phyloP scores from a whole-genome alignment of 2,797 vertebrate genomes.

The Sorex maritimensis region DNA sequence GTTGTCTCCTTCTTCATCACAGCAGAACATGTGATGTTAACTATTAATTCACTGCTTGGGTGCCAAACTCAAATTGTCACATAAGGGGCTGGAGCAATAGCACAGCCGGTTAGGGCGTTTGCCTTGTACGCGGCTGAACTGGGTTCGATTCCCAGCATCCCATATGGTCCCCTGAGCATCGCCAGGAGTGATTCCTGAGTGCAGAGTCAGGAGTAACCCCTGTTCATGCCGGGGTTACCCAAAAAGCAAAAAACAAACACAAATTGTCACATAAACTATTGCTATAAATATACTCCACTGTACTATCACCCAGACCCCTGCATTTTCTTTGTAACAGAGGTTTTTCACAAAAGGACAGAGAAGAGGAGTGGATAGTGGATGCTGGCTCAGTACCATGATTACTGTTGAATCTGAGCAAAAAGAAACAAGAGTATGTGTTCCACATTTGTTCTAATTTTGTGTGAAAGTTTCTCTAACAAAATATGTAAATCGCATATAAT shows the following conservation, averaged over 20 bases:
- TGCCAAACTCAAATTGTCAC: slow-evolving; percentile 44
- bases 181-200: no score
- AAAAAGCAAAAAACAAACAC: no score
- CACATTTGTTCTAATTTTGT: neutral
- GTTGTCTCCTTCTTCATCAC: neutral
- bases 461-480: neutral
- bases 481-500: no score
- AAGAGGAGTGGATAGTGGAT: neutral
- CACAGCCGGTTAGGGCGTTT: no score
- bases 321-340: neutral
- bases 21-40: neutral
- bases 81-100: no score
- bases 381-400: neutral
- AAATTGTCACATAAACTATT: neutral
- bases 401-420: neutral
- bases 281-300: neutral
- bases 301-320: neutral
- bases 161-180: neutral
- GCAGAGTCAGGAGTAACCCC: no score
- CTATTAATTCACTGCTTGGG: neutral
- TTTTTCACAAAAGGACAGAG: neutral
- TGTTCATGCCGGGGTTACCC: neutral
- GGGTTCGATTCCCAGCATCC: neutral
- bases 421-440: neutral
- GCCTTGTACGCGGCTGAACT: no score